A percentile compares a stretch with the other conserved stretches of the same genome.
These are phyloP conservation scores for Philopotamus ludificatus DNA, from an alignment of 1,140 invertebrate genomes.

Conservation along the genomic window DNA sequence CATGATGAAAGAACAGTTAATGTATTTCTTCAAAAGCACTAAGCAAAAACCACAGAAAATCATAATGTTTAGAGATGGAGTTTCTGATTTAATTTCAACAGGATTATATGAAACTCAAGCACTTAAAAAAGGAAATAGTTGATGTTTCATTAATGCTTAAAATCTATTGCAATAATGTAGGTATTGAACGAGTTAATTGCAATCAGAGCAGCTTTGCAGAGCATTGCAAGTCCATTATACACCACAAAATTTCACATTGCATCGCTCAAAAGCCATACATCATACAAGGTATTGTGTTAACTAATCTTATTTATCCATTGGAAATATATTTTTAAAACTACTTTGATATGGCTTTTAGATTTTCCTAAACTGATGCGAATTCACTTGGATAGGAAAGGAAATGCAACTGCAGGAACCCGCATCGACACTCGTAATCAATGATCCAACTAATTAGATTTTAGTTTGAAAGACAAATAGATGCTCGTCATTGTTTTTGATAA, in stretches of 20 bases:
- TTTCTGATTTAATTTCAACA: no score
- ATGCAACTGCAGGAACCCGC: constrained; percentile 79
- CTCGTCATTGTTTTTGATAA: not conserved
- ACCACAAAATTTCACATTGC: constrained; percentile 75
- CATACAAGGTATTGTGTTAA: constrained; percentile 65
- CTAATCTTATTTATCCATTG: not conserved
- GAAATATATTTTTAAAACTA: not conserved
- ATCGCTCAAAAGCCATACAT: constrained; percentile 89
- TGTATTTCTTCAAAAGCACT: constrained; percentile 53
- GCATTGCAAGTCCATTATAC: constrained; percentile 54
- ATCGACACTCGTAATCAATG: constrained; percentile 79
- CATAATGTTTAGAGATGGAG: constrained; percentile 82
- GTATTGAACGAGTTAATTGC: constrained; percentile 65
- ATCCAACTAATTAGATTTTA: constrained; percentile 74
- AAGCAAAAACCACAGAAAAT: constrained; percentile 59
- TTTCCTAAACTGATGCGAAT: constrained; percentile 14
- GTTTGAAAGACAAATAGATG: not conserved
- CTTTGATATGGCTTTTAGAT: constrained; percentile 29
- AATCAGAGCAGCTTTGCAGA: constrained; percentile 66
- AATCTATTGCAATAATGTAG: no score
- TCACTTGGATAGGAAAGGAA: constrained; percentile 58
- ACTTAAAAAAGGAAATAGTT: no score
- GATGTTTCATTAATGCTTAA: no score
- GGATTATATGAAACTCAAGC: no score
- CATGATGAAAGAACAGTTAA: constrained; percentile 59